Conservation (phyloP, 2,888 invertebrate species). For the Fragum sueziense region DNA sequence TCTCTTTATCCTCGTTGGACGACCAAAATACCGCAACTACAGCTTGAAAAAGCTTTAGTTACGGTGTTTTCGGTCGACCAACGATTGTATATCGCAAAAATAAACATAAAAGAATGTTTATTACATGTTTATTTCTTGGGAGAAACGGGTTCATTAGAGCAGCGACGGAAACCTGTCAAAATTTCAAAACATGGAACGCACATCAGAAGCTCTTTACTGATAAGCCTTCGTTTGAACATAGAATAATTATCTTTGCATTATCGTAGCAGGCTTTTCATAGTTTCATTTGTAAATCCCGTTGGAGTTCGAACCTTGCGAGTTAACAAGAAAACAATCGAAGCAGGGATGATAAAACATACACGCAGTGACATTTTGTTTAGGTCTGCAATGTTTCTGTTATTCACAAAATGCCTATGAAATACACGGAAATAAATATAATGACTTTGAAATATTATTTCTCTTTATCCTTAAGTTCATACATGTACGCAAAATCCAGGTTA, state of each 20-base stretch:
- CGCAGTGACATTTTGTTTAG: too few species aligned
- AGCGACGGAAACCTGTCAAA: constrained; percentile 9
- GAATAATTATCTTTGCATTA: constrained; percentile 14
- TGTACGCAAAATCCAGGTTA: too few species aligned
- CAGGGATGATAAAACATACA: too few species aligned
- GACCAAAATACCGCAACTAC: too few species aligned
- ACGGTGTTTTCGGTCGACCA: not conserved
- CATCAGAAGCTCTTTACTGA: not conserved
- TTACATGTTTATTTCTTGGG: constrained; percentile 4
- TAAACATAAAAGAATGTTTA: constrained; percentile 18
- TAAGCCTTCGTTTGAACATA: constrained; percentile 9
- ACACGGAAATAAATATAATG: too few species aligned
- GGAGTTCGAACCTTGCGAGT: constrained; percentile 2
- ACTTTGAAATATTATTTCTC: too few species aligned
- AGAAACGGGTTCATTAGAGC: constrained; percentile 7
- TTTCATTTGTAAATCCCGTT: not conserved
- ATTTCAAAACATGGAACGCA: constrained; percentile 3
- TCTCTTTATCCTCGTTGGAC: too few species aligned
- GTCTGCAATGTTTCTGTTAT: too few species aligned
- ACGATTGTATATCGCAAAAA: not conserved
- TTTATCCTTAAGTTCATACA: too few species aligned
- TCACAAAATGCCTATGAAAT: too few species aligned
- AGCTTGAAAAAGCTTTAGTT: too few species aligned
- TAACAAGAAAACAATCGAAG: not conserved
- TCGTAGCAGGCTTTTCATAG: not conserved